Base-by-base conservation (phyloP, 2,888 invertebrate species). In the Polyommatus iphigenia region DNA sequence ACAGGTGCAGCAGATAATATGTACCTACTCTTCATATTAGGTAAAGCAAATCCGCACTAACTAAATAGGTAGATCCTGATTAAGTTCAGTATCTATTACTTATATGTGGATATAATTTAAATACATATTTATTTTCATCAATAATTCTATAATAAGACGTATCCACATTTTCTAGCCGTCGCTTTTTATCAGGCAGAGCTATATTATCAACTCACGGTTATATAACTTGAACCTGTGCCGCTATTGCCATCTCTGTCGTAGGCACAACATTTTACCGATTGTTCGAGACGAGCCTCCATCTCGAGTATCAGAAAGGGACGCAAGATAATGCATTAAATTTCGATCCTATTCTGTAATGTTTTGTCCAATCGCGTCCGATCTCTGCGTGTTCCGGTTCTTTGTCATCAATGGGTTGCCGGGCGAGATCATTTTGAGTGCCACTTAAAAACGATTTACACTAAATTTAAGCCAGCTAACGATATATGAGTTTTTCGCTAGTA, bases 321-420 rank as follows among this genome's bases (percentile, higher is more conserved):
- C 82, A 83, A 80, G 80, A 88, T 83, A 83, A 89, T 89, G 90
- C 92, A 91, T 91, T 92, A 87, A 91, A 91, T 90, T 92, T 93
- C 93, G 93, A 93, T 93, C 92, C 88, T 90, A 89, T 90, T 92
- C 91, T 90, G 89, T 90, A 89, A 89, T 86, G 89, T 89, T 88
- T 90, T 89, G 93, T 92, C 96, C 96, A 95, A 95, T 96, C 95
- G 94, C 92, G 93, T 89, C 88, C 91, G 92, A 93, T 93, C 94
- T 93, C 90, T 88, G 92, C 93, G 94, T 94, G 94, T 95, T 95
- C 95, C 93, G 94, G 92, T 95, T 95, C 95, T 95, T 95, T 95
- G 95, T 95, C 95, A 96, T 96, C 95, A 96, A 96, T 96, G 95
- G 95, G 95, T 94, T 93, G 94, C 94, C 94, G 95, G 95, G 90